A percentile compares a stretch with the other conserved stretches of the same genome.
Evolutionary conservation across 2,888 invertebrate species (phyloP).

Genomic region (Formica aserva): DNA sequence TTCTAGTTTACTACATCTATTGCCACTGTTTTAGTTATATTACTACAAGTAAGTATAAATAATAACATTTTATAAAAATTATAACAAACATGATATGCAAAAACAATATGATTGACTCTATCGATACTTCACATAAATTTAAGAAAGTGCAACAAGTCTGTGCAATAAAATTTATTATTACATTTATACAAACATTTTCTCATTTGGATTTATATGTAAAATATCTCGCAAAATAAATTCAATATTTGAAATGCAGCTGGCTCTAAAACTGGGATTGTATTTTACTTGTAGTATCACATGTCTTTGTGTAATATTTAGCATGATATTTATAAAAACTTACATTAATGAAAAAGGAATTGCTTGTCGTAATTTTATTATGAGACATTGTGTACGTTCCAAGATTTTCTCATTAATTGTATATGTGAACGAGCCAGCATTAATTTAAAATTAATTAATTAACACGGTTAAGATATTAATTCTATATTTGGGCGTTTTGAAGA

Average conservation of each 20-base stretch:
- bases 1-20: background rate
- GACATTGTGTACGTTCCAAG: background rate
- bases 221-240: background rate
- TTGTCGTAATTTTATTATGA: background rate
- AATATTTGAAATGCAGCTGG: slow-evolving; percentile 13
- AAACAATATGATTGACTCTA: background rate
- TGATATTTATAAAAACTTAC: background rate
- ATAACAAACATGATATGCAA: background rate
- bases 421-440: slow-evolving; percentile 1
- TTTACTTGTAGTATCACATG: background rate
- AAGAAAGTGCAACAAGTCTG: background rate
- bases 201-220: slow-evolving; percentile 11
- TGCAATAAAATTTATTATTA: background rate
- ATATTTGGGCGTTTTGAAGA: too few species aligned
- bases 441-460: too few species aligned
- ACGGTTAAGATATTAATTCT: slow-evolving; percentile 8
- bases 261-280: slow-evolving; percentile 15
- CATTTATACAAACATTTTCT: background rate
- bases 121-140: background rate
- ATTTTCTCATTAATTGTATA: slow-evolving; percentile 10
- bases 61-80: too few species aligned
- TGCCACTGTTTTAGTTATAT: background rate
- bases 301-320: background rate
- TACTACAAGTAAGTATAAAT: background rate
- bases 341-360: background rate